Base-by-base conservation (phyloP, 2,888 invertebrate species). In the Daptonema setosum region DNA sequence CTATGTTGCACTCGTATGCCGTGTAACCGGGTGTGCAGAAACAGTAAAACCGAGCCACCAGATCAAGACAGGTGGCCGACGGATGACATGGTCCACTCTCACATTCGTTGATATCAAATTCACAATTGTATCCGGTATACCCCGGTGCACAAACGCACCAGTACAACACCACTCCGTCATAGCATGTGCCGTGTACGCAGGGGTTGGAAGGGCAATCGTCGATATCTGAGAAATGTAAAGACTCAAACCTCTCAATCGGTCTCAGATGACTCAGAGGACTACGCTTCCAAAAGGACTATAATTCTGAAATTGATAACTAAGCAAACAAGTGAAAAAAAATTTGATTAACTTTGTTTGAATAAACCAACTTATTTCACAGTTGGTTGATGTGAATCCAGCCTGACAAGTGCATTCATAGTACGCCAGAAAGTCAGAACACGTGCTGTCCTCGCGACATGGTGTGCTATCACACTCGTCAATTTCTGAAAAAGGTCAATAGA, bases 361-460 rank as follows among this genome's bases (percentile, higher is more conserved):
- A 70, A 85, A 81, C 68, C 85, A 82, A 52, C 80, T 78, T 72
- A 83, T 82, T 65, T 93, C 87, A 67, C 93, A 93, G 30, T 88
- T 80, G 72, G 87, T 87, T 45, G 91, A 93, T 11, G 85, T 82
- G 67, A 88, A 93, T 35, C 91, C 93, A 47, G 83, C 78, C 2
- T 87, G 85, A 72, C 93, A 93, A 2, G 80, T 76, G 67, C 93
- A 93, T 5, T 35, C 24, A 26, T 41, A 41, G 26, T 24, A 20
- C 24, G 41, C 54, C 14, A 54, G n/a, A 8, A 20, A 20, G 25
- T 54, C 54, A 25, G n/a, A 8, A n/a, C 54, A 54, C 24, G 43
- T 41, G 22, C 54, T 28, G 26, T 35, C 26, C 29, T 54, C 3
- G 17, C 25, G 43, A 26, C 54, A 54, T 2, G 43, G 35, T 22